Conservation (phyloP, 2,888 invertebrate genomes). For the Pseudococcus viburni region DNA sequence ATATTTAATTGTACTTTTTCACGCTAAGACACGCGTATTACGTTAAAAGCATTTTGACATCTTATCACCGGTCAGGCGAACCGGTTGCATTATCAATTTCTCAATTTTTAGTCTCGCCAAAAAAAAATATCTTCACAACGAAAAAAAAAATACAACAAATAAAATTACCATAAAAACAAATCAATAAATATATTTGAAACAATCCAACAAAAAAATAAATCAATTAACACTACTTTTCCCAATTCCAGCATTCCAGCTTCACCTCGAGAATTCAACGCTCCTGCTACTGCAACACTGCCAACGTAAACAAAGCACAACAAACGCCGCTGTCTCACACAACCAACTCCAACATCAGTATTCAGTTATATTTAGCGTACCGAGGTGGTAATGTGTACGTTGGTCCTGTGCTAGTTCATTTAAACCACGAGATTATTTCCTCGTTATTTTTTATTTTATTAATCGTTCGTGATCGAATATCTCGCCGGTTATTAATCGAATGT, state of each 20-base stretch:
- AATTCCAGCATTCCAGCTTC: too few relatives aligned
- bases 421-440: background rate
- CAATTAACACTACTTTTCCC: too few relatives aligned
- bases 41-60: background rate
- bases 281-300: background rate
- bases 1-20: slow-evolving; percentile 39
- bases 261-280: background rate
- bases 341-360: background rate
- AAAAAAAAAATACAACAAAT: too few relatives aligned
- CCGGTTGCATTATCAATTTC: background rate
- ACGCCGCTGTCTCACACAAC: background rate
- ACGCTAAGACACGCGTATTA: background rate
- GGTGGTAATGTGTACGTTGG: background rate
- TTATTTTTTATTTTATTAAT: slow-evolving; percentile 10
- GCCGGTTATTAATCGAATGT: background rate
- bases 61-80: background rate
- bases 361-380: slow-evolving; percentile 1
- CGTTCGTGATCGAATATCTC: background rate
- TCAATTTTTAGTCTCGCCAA: too few relatives aligned
- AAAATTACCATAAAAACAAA: too few relatives aligned
- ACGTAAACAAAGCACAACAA: slow-evolving; percentile 52
- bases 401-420: background rate
- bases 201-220: too few relatives aligned
- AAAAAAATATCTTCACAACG: too few relatives aligned
- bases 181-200: too few relatives aligned